These are phyloP conservation scores for Diphyllodes magnificus DNA, from an alignment of 2,113 vertebrate genomes.

Conservation along the genomic window DNA sequence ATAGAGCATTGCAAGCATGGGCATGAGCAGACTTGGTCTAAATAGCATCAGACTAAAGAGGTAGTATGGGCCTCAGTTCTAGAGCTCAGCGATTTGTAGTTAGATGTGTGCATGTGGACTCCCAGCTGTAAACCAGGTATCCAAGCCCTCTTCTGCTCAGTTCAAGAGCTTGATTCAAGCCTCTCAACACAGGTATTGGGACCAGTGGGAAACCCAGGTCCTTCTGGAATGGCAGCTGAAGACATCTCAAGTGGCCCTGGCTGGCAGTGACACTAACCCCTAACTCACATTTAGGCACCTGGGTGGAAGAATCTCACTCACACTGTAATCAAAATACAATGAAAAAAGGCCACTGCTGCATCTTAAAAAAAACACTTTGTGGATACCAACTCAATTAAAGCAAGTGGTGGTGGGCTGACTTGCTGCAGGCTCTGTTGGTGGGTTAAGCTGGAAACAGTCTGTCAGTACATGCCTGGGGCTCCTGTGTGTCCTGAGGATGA, in stretches of 20 bases:
- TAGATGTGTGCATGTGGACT: background rate
- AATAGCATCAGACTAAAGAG: background rate
- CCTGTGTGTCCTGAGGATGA: background rate
- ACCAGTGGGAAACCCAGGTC: background rate
- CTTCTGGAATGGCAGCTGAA: background rate
- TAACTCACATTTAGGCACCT: background rate
- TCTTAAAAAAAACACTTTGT: background rate
- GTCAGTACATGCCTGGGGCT: background rate
- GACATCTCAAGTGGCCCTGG: background rate
- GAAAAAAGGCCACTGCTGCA: background rate
- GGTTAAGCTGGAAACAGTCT: background rate
- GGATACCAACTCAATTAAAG: background rate
- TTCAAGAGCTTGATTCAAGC: background rate
- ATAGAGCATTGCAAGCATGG: background rate
- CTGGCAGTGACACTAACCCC: background rate
- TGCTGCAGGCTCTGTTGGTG: background rate
- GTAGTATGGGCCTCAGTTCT: background rate
- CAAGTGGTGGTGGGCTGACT: background rate
- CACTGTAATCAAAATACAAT: background rate
- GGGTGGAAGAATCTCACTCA: background rate
- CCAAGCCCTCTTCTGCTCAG: background rate
- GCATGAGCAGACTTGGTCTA: background rate
- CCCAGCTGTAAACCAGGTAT: background rate
- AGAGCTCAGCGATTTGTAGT: background rate
- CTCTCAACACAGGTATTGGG: rapidly evolving